Evolutionary conservation across 2,113 vertebrate species (phyloP).

Genomic region (Phaethon lepturus): DNA sequence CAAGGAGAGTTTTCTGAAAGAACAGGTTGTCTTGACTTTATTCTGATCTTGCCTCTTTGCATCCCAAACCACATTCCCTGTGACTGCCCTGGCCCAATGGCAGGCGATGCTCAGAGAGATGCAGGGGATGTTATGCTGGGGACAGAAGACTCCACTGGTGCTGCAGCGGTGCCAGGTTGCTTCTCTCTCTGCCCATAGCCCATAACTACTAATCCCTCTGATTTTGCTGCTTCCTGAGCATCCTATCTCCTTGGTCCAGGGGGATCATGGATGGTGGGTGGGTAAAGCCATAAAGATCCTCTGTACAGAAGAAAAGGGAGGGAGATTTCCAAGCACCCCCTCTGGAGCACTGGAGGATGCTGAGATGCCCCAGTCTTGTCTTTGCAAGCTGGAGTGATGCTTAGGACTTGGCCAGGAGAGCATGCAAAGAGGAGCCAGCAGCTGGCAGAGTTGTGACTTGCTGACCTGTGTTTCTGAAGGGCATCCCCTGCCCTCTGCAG

Average conservation of each 20-base stretch:
- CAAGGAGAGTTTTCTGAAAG: neutral
- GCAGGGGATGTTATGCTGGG: neutral
- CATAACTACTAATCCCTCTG: rapidly evolving
- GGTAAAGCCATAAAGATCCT: neutral
- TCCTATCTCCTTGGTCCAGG: neutral
- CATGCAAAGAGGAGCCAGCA: neutral
- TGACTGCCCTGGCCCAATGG: rapidly evolving
- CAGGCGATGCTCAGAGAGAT: neutral
- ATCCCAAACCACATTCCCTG: neutral
- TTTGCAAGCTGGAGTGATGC: neutral
- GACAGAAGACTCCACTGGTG: neutral
- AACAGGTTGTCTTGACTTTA: neutral
- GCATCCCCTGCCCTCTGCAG: neutral
- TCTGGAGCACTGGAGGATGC: neutral
- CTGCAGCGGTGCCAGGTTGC: rapidly evolving
- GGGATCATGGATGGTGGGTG: neutral
- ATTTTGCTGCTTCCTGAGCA: neutral
- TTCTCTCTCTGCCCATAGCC: neutral
- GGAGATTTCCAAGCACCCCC: neutral
- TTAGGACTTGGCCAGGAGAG: neutral
- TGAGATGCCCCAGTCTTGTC: neutral
- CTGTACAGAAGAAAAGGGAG: neutral
- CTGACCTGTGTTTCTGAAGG: neutral
- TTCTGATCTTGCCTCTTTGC: neutral
- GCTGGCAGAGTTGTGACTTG: neutral